These are phyloP conservation scores for Parapsyche elsis DNA, from an alignment of 1,140 invertebrate species.

Conservation along the genomic window DNA sequence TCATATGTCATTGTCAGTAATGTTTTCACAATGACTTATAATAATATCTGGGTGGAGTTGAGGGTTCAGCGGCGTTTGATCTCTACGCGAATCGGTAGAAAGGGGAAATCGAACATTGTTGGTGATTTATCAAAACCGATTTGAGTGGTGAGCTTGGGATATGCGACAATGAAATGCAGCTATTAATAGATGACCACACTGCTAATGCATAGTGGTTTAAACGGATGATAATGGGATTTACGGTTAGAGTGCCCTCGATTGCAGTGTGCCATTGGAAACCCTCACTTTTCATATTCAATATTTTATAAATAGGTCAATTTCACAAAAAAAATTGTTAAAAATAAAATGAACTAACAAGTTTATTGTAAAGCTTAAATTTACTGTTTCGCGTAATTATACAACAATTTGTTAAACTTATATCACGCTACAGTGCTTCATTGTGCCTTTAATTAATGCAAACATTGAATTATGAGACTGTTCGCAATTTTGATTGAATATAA, in stretches of 20 bases:
- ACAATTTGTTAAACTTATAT: not conserved
- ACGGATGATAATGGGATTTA: not conserved
- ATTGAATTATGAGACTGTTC: not conserved
- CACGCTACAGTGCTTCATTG: not conserved
- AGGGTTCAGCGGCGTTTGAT: conserved; percentile 1
- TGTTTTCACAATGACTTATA: conserved; percentile 29
- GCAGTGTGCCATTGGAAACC: too few relatives aligned
- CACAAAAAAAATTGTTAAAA: too few relatives aligned
- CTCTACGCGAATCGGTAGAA: not conserved
- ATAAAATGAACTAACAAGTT: too few relatives aligned
- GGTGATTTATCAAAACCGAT: not conserved
- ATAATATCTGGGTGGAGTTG: conserved; percentile 4
- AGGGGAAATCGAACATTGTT: not conserved
- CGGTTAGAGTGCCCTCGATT: too few relatives aligned
- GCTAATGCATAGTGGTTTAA: not conserved
- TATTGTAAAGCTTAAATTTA: too few relatives aligned
- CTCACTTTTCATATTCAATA: too few relatives aligned
- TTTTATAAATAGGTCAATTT: too few relatives aligned
- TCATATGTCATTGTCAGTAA: conserved; percentile 43
- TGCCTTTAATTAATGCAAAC: not conserved
- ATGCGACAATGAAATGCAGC: not conserved
- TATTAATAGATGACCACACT: not conserved
- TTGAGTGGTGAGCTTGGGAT: not conserved
- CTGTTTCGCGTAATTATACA: not conserved
- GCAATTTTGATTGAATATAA: conserved; percentile 1